A percentile compares a stretch with the other conserved stretches of the same genome.
Conservation (phyloP, 2,797 vertebrate genomes). For the Mormyrops boulengeri region DNA sequence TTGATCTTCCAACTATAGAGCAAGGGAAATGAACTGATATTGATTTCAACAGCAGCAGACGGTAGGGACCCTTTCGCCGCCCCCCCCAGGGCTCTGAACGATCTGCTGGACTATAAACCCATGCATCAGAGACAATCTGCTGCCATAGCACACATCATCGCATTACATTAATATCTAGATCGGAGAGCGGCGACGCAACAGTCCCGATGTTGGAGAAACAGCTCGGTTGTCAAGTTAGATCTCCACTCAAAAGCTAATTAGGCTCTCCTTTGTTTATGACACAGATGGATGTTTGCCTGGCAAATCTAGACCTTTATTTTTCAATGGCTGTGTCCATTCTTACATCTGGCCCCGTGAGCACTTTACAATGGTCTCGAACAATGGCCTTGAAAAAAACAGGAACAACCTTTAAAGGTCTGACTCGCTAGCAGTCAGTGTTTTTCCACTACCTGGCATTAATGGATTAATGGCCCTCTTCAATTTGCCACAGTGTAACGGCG, state of each 20-base stretch:
- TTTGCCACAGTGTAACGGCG: conserved; percentile 6
- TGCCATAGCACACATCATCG: neutral
- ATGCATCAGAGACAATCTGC: neutral
- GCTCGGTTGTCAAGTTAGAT: conserved; percentile 7
- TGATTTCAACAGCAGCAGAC: neutral
- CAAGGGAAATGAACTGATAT: neutral
- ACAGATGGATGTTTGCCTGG: conserved; percentile 10
- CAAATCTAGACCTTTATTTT: conserved; percentile 1
- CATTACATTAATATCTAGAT: neutral
- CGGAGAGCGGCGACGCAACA: neutral
- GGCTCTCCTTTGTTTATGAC: neutral
- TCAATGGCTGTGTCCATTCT: conserved; percentile 5
- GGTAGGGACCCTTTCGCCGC: neutral
- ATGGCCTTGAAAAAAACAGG: neutral
- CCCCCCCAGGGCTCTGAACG: neutral
- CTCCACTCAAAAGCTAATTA: neutral
- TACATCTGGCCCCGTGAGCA: neutral
- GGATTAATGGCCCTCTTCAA: conserved; percentile 7
- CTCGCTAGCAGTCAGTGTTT: neutral
- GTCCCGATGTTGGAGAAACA: neutral
- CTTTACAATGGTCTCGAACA: conserved; percentile 1
- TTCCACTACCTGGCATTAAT: neutral
- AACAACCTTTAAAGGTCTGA: conserved; percentile 13
- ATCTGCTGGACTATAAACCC: neutral
- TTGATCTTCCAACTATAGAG: neutral